Base-by-base conservation (phyloP, 2,797 vertebrate genomes). In the Prunella strophiata region DNA sequence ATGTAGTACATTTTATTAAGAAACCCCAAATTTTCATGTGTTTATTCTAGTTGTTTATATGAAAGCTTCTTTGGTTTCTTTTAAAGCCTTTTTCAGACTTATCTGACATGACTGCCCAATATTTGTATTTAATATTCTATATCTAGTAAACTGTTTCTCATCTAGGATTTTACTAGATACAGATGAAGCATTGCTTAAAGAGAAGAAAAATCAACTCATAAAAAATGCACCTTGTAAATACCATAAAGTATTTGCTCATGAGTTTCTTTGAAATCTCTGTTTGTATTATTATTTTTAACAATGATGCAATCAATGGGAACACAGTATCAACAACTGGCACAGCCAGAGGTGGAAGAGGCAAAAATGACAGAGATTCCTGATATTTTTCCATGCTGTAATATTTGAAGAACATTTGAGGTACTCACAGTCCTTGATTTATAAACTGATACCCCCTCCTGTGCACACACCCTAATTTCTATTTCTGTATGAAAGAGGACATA, bases 211-310 rank as follows among this genome's bases (percentile, higher is more conserved):
- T 86, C 79, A 95, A 78, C 89, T 95, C 89, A 93, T 97, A 96
- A 94, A 97, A 97, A 97, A 97, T 96, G 93, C 82, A 96, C 89
- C 91, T 93, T 94, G 88, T 96, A 96, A 96, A 94, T 93, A 95
- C 90, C 88, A 63, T 88, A 63, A 94, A 86, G 71, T 87, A 89
- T 96, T 95, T 89, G 89, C 91, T 94, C 45, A 13, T 72, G 76
- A 89, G 34, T 89, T 95, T 87, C 93, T 94, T 95, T 88, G 85
- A 94, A 93, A 91, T 85, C 70, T 30, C 52, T 95, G 80, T 93
- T 95, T 96, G 63, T 71, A 58, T 94, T 86, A 90, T 40, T 84
- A 88, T 84, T 96, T 90, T 89, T 91, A 91, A 85, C 12, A 66
- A 78, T 73, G 73, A 68, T 68, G 70, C 38, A 32, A 85, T 76